Evolutionary conservation across 2,113 vertebrate species (phyloP).

Genomic region (Bothrops jararaca): DNA sequence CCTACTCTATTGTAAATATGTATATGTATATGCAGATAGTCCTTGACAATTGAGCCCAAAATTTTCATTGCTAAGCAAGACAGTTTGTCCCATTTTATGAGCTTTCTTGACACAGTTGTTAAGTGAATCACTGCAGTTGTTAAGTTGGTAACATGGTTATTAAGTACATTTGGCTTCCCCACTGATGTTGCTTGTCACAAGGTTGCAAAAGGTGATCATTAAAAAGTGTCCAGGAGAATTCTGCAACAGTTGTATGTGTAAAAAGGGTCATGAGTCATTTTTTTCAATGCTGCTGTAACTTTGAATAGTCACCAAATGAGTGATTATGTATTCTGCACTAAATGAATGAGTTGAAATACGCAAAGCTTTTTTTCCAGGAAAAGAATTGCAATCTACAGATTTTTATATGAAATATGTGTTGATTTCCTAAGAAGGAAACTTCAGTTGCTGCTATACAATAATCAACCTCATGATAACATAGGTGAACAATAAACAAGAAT

Average conservation of each 20-base stretch:
- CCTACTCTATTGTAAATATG: not conserved
- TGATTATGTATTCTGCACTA: no score
- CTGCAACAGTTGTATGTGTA: no score
- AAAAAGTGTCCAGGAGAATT: no score
- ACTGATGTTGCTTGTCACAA: not conserved
- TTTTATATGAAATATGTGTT: not conserved
- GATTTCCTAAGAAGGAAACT: not conserved
- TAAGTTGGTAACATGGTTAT: not conserved
- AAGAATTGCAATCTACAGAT: not conserved
- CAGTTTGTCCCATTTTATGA: not conserved
- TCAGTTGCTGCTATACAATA: not conserved
- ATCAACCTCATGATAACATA: not conserved
- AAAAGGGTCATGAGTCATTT: no score
- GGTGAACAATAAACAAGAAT: not conserved
- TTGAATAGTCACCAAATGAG: no score
- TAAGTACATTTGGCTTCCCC: not conserved
- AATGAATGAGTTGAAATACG: not conserved
- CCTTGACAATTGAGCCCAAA: not conserved
- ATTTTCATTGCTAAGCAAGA: not conserved
- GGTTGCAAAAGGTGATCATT: not conserved
- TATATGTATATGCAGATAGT: not conserved
- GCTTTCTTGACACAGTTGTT: not conserved
- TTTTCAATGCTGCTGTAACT: no score
- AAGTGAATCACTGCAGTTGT: not conserved
- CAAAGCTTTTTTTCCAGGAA: not conserved